phyloP scores from a whole-genome alignment of 2,113 vertebrate species.

The Rhegmatorhina hoffmannsi region DNA sequence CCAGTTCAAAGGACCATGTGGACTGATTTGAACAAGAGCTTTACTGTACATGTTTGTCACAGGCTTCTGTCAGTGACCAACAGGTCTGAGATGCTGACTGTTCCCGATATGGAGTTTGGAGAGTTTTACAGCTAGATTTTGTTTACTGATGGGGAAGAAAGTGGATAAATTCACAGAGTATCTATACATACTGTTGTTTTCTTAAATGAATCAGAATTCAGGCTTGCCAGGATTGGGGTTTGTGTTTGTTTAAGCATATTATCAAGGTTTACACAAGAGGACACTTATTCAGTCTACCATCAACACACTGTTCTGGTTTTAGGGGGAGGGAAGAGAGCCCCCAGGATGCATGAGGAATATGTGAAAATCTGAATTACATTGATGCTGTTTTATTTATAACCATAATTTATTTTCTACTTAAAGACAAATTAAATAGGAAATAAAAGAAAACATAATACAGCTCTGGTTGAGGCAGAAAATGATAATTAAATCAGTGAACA shows the following conservation, averaged over 20 bases:
- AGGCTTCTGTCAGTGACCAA: not conserved
- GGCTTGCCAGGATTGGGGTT: not conserved
- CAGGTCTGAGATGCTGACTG: not conserved
- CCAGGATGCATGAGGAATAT: not conserved
- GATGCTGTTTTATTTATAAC: not conserved
- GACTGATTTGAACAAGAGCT: not conserved
- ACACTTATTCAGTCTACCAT: not conserved
- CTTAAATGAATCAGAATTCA: not conserved
- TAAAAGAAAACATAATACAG: slow-evolving; percentile 40
- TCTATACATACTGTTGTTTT: not conserved
- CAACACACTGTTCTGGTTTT: not conserved
- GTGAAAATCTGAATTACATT: not conserved
- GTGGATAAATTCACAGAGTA: not conserved
- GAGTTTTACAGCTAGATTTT: not conserved
- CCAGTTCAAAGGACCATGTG: not conserved
- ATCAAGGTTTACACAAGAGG: not conserved
- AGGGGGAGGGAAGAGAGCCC: not conserved
- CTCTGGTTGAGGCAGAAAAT: slow-evolving; percentile 59
- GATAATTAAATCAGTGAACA: slow-evolving; percentile 47
- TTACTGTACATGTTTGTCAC: not conserved
- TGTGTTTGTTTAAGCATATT: not conserved
- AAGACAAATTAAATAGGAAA: slow-evolving; percentile 40
- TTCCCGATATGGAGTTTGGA: not conserved
- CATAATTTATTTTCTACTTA: not conserved
- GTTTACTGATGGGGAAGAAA: not conserved